Evolutionary conservation across 30 jellyfish, hydroid and myxozoan species (phyloP).

Genomic region (Catostylus mosaicus): DNA sequence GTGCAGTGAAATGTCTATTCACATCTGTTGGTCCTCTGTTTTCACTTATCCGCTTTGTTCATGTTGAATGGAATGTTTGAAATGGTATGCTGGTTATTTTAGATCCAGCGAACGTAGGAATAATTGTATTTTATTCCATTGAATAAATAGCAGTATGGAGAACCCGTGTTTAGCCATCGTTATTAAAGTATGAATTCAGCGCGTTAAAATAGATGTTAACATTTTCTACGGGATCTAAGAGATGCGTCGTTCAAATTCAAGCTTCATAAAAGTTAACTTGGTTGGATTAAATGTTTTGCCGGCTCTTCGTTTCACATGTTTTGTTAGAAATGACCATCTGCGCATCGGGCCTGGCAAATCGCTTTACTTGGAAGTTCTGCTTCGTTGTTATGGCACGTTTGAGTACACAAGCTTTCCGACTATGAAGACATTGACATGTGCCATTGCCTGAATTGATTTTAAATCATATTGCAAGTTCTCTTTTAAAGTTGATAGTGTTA

Average conservation of each 20-base stretch:
- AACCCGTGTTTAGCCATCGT: too few relatives aligned
- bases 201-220: not conserved
- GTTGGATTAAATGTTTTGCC: not conserved
- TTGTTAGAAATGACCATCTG: conserved; percentile 40
- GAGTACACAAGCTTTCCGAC: not conserved
- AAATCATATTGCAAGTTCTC: not conserved
- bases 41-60: conserved; percentile 47
- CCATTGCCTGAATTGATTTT: not conserved
- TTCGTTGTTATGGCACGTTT: not conserved
- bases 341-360: conserved; percentile 9
- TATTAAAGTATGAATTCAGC: too few relatives aligned
- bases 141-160: not conserved
- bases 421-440: not conserved
- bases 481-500: not conserved
- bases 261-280: not conserved
- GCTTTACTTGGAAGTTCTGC: conserved; percentile 1
- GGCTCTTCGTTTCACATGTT: not conserved
- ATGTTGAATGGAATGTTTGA: conserved; percentile 44
- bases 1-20: conserved; percentile 30
- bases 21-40: conserved; percentile 50
- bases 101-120: conserved; percentile 4
- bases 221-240: not conserved
- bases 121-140: conserved; percentile 6
- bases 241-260: not conserved
- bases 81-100: conserved; percentile 27